Conservation (phyloP, 2,888 invertebrate species). For the Gasteruption jaculator region DNA sequence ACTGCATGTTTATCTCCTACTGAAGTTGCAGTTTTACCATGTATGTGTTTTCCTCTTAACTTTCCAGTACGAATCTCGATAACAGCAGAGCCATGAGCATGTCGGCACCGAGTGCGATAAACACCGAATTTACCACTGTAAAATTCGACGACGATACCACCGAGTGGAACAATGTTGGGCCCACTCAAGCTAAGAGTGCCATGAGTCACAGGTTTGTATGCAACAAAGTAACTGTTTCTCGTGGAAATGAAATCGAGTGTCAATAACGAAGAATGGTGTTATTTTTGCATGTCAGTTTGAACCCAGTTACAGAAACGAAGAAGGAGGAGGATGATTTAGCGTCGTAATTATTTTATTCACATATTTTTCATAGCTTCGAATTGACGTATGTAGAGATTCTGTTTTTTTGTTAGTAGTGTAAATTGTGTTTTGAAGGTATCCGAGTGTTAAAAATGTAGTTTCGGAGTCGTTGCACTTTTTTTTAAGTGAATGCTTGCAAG, state of each 20-base stretch:
- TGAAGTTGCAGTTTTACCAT: not conserved
- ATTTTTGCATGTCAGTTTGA: constrained; percentile 33
- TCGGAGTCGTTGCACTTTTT: too few species aligned
- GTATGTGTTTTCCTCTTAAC: too few species aligned
- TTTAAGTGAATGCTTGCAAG: too few species aligned
- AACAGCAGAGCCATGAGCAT: constrained; percentile 71
- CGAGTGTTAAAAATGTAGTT: too few species aligned
- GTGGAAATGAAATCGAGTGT: not conserved
- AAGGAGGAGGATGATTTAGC: too few species aligned
- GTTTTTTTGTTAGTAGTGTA: constrained; percentile 5
- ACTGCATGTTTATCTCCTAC: constrained; percentile 23
- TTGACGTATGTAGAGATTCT: not conserved
- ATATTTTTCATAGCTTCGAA: constrained; percentile 1
- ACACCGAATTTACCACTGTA: constrained; percentile 67
- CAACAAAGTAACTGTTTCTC: too few species aligned
- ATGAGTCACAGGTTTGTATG: constrained; percentile 43
- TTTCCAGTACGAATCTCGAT: constrained; percentile 63
- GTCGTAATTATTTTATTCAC: constrained; percentile 30
- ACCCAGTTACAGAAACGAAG: constrained; percentile 25
- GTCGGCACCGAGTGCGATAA: constrained; percentile 85
- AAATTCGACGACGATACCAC: constrained; percentile 64
- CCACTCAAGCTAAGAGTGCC: constrained; percentile 44
- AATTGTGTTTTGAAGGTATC: too few species aligned
- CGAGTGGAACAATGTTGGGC: constrained; percentile 43
- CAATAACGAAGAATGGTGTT: constrained; percentile 17